phyloP scores from a whole-genome alignment of 2,888 invertebrate species.

The Diogma glabrata region DNA sequence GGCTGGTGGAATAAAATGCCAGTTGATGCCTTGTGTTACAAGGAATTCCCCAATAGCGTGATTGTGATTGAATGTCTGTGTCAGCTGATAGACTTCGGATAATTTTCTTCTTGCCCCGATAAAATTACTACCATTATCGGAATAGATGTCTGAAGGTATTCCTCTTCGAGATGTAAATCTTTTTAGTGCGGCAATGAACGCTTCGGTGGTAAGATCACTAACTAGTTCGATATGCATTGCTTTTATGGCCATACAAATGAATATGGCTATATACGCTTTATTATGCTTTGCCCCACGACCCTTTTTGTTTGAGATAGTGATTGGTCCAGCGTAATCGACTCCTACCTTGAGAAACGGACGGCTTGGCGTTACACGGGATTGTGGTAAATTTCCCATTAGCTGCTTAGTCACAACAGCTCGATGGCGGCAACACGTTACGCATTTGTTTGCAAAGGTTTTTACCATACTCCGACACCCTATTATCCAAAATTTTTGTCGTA shows the following conservation, averaged over 20 bases:
- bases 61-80: background rate
- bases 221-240: too few relatives aligned
- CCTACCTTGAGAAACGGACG: too few relatives aligned
- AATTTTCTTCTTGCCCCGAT: background rate
- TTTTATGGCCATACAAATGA: too few relatives aligned
- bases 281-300: background rate
- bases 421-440: too few relatives aligned
- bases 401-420: too few relatives aligned
- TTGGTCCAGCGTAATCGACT: too few relatives aligned
- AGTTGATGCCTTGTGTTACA: background rate
- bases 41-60: background rate
- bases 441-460: too few relatives aligned
- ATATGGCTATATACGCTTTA: background rate
- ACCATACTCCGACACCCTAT: too few relatives aligned
- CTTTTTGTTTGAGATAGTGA: background rate
- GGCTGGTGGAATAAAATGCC: too few relatives aligned
- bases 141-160: background rate
- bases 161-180: background rate
- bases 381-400: too few relatives aligned
- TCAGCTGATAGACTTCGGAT: background rate
- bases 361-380: background rate
- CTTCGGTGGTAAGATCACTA: background rate
- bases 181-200: background rate
- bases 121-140: too few relatives aligned
- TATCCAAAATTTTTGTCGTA: background rate